Evolutionary conservation across 30 jellyfish, hydroid and myxozoan species (phyloP).

Genomic region (Cassiopea xamachana): DNA sequence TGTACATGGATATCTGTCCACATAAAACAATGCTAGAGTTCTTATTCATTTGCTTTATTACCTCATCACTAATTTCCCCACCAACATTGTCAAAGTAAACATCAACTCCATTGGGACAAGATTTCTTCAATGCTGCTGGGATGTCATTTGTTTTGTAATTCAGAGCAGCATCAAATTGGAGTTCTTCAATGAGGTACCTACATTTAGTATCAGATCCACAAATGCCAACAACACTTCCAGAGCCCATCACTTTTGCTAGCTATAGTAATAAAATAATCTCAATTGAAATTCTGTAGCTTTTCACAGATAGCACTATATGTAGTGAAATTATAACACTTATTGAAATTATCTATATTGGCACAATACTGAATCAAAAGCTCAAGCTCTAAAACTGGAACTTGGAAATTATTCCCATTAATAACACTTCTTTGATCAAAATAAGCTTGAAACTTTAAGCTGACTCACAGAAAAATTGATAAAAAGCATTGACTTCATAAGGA

Average conservation of each 20-base stretch:
- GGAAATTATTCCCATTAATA: too few species aligned
- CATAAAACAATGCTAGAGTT: slow-evolving; percentile 56
- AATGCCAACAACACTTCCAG: slow-evolving; percentile 60
- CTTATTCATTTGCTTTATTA: slow-evolving; percentile 31
- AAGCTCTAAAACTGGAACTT: too few species aligned
- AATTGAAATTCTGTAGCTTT: background rate
- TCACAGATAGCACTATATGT: too few species aligned
- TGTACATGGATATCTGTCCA: slow-evolving; percentile 71
- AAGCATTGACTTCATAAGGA: too few species aligned
- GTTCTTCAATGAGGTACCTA: slow-evolving; percentile 20
- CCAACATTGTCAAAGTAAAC: slow-evolving; percentile 77
- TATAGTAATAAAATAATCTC: background rate
- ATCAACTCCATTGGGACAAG: slow-evolving; percentile 74
- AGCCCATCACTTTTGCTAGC: slow-evolving; percentile 57
- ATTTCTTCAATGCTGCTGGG: slow-evolving; percentile 18
- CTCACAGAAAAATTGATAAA: too few species aligned
- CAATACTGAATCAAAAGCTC: too few species aligned
- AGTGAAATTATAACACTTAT: too few species aligned
- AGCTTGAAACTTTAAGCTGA: too few species aligned
- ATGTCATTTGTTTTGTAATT: slow-evolving; percentile 64
- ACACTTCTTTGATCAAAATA: too few species aligned
- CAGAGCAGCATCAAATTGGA: slow-evolving; percentile 51
- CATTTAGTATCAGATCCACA: slow-evolving; percentile 78
- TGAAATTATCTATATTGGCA: too few species aligned
- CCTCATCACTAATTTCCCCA: slow-evolving; percentile 66